phyloP scores from a whole-genome alignment of 2,888 invertebrate genomes.

The Chironomus riparius region DNA sequence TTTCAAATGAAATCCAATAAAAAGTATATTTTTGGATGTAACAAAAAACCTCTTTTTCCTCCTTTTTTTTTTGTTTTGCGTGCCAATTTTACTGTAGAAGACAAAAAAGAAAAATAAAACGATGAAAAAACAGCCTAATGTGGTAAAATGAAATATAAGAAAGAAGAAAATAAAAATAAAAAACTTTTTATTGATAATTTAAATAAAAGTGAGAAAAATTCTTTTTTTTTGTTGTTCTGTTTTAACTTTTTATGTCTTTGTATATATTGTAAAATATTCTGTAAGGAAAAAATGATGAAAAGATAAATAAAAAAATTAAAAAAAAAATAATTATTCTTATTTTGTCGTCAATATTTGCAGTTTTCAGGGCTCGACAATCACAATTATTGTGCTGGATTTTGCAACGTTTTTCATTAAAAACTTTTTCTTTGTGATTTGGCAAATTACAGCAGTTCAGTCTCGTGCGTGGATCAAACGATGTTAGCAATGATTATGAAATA shows the following conservation, averaged over 20 bases:
- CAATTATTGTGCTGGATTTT: no score
- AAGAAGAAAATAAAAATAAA: no score
- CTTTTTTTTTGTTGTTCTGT: background rate
- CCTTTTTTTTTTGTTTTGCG: background rate
- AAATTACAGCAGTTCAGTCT: no score
- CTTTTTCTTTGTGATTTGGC: no score
- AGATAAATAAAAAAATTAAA: background rate
- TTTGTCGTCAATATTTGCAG: background rate
- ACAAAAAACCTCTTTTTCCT: no score
- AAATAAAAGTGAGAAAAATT: background rate
- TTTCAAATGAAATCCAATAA: no score
- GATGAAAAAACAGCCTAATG: background rate
- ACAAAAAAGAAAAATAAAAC: background rate
- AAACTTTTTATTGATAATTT: background rate
- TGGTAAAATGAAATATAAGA: background rate
- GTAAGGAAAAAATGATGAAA: background rate
- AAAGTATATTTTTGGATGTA: no score
- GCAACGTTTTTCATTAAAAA: no score
- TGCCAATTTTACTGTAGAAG: background rate
- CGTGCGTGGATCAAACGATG: no score
- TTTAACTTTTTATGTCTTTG: background rate
- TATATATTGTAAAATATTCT: background rate
- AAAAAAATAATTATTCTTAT: background rate
- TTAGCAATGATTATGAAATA: no score
- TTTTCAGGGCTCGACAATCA: no score